phyloP scores from a whole-genome alignment of 2,888 invertebrate species.

The Amblyjoppa fuscipennis region DNA sequence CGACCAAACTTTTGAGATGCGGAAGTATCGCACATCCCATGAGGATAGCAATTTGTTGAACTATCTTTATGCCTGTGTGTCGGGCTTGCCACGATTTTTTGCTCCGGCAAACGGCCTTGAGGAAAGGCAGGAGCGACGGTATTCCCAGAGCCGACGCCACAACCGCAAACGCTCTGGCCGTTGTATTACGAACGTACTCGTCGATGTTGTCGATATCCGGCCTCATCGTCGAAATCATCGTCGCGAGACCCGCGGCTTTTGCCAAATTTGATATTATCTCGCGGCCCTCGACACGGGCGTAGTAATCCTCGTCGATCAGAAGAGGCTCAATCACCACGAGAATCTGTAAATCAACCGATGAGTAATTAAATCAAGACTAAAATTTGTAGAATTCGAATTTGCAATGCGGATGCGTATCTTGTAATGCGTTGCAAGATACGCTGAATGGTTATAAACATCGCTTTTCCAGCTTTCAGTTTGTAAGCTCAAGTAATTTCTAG shows the following conservation, averaged over 20 bases:
- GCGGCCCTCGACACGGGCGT: conserved; percentile 99
- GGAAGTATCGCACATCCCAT: conserved; percentile 99
- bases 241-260: conserved; percentile 99
- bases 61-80: conserved; percentile 99
- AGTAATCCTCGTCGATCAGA: conserved; percentile 99
- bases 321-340: conserved; percentile 99
- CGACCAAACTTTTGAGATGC: conserved; percentile 98
- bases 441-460: too few species aligned
- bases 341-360: conserved; percentile 87
- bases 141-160: conserved; percentile 99
- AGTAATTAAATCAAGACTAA: neutral
- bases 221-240: conserved; percentile 99
- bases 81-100: conserved; percentile 99
- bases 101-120: conserved; percentile 99
- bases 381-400: neutral
- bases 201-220: conserved; percentile 99
- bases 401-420: neutral
- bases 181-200: conserved; percentile 99
- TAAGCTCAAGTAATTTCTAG: too few species aligned
- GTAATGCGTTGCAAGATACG: neutral
- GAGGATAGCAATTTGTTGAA: conserved; percentile 99
- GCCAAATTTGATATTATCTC: conserved; percentile 99
- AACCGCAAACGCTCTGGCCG: conserved; percentile 99
- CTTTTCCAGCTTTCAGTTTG: too few species aligned
- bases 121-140: conserved; percentile 97